Evolutionary conservation across 2,797 vertebrate species (phyloP).

Genomic region (Melanotaenia boesemani): DNA sequence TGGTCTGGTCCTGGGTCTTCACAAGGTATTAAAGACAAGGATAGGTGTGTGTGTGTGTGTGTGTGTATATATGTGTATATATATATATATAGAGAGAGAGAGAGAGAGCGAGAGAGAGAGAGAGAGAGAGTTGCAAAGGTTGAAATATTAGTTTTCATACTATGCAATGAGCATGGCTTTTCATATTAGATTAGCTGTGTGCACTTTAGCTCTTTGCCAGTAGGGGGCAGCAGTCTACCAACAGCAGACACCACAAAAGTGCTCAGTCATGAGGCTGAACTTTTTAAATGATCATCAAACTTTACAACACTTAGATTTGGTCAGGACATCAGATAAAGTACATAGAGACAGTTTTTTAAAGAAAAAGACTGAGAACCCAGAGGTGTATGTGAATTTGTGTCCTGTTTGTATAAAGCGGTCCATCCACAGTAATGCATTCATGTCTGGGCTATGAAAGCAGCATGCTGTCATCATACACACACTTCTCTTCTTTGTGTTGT

Average conservation of each 20-base stretch:
- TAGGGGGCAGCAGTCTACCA: slow-evolving; percentile 38
- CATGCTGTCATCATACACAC: not conserved
- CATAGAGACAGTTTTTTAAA: not conserved
- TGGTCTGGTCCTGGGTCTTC: too few species aligned
- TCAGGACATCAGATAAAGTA: not conserved
- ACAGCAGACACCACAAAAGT: too few species aligned
- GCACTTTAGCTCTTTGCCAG: slow-evolving; percentile 10
- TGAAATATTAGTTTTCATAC: too few species aligned
- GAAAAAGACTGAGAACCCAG: not conserved
- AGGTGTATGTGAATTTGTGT: not conserved
- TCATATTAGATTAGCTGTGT: too few species aligned
- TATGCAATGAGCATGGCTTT: too few species aligned
- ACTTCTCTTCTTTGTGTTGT: too few species aligned
- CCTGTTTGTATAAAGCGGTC: not conserved
- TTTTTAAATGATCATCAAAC: not conserved
- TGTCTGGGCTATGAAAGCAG: rapidly evolving
- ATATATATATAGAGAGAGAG: too few species aligned
- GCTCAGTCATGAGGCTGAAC: not conserved
- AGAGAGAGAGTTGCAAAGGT: too few species aligned
- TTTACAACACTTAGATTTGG: not conserved
- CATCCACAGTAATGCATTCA: not conserved
- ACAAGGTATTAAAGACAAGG: too few species aligned
- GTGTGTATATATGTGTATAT: too few species aligned
- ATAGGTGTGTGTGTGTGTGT: too few species aligned
- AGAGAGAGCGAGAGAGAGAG: too few species aligned